Percentiles rank a stretch among this genome's conserved stretches.
phyloP scores from a whole-genome alignment of 1,140 invertebrate genomes.

The Mesaphorura yosii region DNA sequence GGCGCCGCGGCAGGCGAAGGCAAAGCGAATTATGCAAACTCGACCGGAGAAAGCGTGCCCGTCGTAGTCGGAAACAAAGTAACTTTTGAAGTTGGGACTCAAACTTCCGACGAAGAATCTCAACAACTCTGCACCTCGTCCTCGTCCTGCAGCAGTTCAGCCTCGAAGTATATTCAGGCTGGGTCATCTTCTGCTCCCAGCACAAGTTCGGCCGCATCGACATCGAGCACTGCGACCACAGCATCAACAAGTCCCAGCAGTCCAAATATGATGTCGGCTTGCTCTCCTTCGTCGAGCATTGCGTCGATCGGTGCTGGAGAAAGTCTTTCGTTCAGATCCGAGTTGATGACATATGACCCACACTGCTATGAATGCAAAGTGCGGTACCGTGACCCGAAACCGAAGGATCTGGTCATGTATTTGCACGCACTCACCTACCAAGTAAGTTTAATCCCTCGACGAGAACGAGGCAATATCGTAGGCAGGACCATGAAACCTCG shows the following conservation, averaged over 20 bases:
- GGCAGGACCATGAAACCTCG: no score
- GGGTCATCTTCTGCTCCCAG: no score
- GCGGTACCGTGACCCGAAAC: constrained; percentile 76
- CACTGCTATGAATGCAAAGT: constrained; percentile 88
- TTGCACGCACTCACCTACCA: constrained; percentile 87
- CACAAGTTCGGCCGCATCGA: neutral
- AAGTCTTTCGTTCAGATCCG: constrained; percentile 47
- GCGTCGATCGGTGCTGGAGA: neutral
- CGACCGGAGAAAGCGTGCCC: neutral
- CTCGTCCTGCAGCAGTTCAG: neutral
- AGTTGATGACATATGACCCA: constrained; percentile 64
- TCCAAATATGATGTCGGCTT: no score
- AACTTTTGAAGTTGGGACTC: constrained; percentile 66
- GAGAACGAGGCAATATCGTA: no score
- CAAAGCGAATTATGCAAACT: neutral
- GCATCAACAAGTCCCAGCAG: neutral
- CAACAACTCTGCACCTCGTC: neutral
- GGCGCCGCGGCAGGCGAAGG: neutral
- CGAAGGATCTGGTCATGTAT: constrained; percentile 85
- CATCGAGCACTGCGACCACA: neutral
- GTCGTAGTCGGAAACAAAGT: constrained; percentile 40
- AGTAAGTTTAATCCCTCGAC: constrained; percentile 41
- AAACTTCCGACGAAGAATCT: constrained; percentile 60
- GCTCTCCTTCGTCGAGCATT: no score
- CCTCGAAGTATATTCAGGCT: no score